phyloP scores from a whole-genome alignment of 2,797 vertebrate genomes.

The Danio aesculapii region DNA sequence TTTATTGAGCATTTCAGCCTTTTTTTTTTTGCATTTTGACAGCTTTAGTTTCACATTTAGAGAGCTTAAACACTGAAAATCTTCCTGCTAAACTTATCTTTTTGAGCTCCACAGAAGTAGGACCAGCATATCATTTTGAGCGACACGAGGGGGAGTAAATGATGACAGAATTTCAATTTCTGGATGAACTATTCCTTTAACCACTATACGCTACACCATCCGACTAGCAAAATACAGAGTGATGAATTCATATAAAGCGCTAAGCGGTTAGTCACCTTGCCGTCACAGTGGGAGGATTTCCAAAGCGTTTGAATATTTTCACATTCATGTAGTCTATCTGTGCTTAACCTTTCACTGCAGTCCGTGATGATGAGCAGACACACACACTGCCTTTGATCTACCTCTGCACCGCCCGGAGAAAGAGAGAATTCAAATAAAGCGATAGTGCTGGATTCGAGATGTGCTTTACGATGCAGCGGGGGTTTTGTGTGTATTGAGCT shows the following conservation, averaged over 20 bases:
- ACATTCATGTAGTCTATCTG: conserved; percentile 37
- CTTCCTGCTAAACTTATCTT: not conserved
- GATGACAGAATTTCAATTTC: conserved; percentile 1
- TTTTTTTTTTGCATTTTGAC: not conserved
- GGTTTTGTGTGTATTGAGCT: conserved; percentile 30
- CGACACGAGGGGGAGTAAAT: not conserved
- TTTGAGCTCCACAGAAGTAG: not conserved
- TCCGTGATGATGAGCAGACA: conserved; percentile 26
- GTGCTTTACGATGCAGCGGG: conserved; percentile 36
- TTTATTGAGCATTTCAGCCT: not conserved
- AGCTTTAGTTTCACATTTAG: not conserved
- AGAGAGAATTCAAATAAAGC: conserved; percentile 25
- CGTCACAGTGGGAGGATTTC: conserved; percentile 19
- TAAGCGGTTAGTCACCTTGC: conserved; percentile 33
- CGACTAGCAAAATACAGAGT: not conserved
- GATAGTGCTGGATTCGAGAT: conserved; percentile 18
- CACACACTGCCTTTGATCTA: conserved; percentile 31
- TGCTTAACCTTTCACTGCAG: conserved; percentile 39
- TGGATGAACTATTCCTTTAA: not conserved
- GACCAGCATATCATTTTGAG: not conserved
- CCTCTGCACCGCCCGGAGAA: conserved; percentile 4
- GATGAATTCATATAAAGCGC: conserved; percentile 24
- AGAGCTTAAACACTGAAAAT: not conserved
- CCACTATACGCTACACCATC: not conserved
- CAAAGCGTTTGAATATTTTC: conserved; percentile 24